Base-by-base conservation (phyloP, 2,888 invertebrate species). In the Drosophila longiperda region DNA sequence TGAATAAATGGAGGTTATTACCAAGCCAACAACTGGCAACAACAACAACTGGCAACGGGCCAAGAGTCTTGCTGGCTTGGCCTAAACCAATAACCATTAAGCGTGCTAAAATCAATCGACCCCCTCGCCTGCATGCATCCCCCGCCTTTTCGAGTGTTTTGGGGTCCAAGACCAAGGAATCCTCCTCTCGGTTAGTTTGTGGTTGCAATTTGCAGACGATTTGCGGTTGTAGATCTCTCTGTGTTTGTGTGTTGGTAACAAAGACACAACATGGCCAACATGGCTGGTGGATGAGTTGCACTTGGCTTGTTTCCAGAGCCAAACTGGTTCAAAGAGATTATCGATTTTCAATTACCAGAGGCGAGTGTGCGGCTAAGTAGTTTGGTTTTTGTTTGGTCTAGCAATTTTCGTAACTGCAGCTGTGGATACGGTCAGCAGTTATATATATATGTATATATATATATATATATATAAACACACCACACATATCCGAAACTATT, bases 321-420 rank as follows among this genome's bases (percentile, higher is more conserved):
- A 83, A 84, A 84, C 84, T 84, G 84, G 84, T 84, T 84, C 84
- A 84, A 84, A 89, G 60, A 89, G 89, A 84, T 84, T 89, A 84
- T 84, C 84, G 84, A 90, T 92, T 91, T 91, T 90, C 91, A 91
- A 91, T 91, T 91, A 92, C 91, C 77, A 70, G 42, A 57, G 80
- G 88, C 88, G 87, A 85, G 85, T 89, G 89, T 85, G 85, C 82
- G 87, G 85, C 85, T 85, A 85, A 85, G 85, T 85, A 89, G 89
- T 85, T 85, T 87, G 86, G 83, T 89, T 89, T 89, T 89, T 89
- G 88, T 86, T 86, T 85, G 89, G 87, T 89, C 89, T 85, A 89
- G 80, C 87, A 89, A 89, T 85, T 89, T 89, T 85, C 84, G 67
- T 71, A 79, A 74, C 84, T 84, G 87, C 83, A 86, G 82, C 83